Evolutionary conservation across 2,113 vertebrate species (phyloP).

Genomic region (Ictalurus furcatus): DNA sequence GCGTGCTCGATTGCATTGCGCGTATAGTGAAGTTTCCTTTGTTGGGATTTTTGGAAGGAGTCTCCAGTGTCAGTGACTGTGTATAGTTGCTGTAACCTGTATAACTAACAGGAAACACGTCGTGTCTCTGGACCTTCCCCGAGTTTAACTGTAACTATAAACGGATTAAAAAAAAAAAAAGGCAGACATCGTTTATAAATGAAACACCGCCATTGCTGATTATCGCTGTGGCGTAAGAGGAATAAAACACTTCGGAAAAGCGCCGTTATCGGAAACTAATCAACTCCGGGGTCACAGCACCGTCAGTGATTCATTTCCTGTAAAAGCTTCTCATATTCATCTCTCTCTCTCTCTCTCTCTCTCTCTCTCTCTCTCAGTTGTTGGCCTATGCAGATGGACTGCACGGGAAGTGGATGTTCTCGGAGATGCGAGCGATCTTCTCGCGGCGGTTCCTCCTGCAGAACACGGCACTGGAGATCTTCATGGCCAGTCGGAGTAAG

Average conservation of each 20-base stretch:
- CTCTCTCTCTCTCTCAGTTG: constrained; percentile 72
- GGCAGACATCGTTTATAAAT: too few relatives aligned
- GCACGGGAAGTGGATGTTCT: constrained; percentile 98
- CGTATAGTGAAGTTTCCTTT: neutral
- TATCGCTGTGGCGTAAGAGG: neutral
- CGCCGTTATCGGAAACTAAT: neutral
- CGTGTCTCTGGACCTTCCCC: neutral
- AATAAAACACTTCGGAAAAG: neutral
- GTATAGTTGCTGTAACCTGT: neutral
- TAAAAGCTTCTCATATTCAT: neutral
- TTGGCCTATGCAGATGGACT: constrained; percentile 93
- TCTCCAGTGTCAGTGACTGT: neutral
- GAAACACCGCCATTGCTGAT: neutral
- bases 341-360: neutral
- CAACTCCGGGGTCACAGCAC: neutral
- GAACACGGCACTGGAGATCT: constrained; percentile 95
- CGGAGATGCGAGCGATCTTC: constrained; percentile 91
- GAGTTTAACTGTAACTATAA: too few relatives aligned
- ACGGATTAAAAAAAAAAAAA: neutral
- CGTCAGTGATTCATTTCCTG: neutral
- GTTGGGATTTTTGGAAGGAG: neutral
- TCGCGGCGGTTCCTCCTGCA: constrained; percentile 94
- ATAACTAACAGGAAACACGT: neutral
- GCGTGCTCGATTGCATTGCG: neutral
- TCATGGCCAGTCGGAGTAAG: constrained; percentile 97